phyloP scores from a whole-genome alignment of 2,797 vertebrate genomes.

The Leuciscus waleckii region DNA sequence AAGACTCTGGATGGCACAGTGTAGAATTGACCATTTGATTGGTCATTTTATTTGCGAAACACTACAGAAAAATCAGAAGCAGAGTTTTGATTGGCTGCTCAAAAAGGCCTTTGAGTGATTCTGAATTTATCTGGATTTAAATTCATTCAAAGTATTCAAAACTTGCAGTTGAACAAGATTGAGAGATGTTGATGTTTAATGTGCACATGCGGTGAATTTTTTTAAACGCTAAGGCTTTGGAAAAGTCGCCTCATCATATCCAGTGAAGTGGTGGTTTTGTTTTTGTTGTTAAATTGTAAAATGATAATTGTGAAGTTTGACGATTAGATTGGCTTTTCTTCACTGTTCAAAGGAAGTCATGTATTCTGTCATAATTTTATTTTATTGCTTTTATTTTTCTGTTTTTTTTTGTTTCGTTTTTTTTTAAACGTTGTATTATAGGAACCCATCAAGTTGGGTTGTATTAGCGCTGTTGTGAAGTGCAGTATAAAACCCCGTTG shows the following conservation, averaged over 20 bases:
- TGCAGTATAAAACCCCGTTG: conserved; percentile 72
- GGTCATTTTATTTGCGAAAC: conserved; percentile 79
- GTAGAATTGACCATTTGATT: conserved; percentile 75
- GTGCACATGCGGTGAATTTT: conserved; percentile 65
- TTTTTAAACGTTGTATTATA: conserved; percentile 63
- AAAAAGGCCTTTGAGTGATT: conserved; percentile 75
- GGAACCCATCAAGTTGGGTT: conserved; percentile 61
- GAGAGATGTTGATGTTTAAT: conserved; percentile 76
- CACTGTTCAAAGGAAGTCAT: conserved; percentile 49
- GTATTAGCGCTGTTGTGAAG: conserved; percentile 48
- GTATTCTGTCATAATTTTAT: conserved; percentile 52
- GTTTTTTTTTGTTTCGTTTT: conserved; percentile 63
- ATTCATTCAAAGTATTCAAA: conserved; percentile 58
- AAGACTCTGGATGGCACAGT: conserved; percentile 91
- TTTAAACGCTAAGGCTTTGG: conserved; percentile 63
- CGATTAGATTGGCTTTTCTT: conserved; percentile 56
- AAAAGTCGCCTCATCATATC: conserved; percentile 84
- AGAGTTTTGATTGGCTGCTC: conserved; percentile 82
- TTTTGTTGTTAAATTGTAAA: conserved; percentile 56
- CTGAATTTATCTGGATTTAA: conserved; percentile 66
- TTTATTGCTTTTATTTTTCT: conserved; percentile 62
- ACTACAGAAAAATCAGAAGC: conserved; percentile 91
- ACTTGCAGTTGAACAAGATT: conserved; percentile 87
- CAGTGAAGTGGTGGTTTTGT: conserved; percentile 75
- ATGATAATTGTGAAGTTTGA: conserved; percentile 57